phyloP scores from a whole-genome alignment of 2,797 vertebrate species.

The Chiroxiphia lanceolata region DNA sequence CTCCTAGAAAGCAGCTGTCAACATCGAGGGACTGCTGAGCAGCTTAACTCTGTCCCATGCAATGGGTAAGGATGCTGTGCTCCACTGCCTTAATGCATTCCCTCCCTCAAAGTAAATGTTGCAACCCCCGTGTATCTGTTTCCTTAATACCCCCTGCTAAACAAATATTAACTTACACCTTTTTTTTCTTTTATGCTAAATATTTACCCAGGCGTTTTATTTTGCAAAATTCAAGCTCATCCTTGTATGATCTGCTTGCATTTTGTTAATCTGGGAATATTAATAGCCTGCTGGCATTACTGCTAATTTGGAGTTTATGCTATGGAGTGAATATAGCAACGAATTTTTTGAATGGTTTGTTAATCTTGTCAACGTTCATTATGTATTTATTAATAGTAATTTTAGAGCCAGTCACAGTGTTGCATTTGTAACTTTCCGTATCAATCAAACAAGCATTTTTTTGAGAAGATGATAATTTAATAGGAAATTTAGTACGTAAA shows the following conservation, averaged over 20 bases:
- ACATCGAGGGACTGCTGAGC: not conserved
- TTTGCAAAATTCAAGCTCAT: not conserved
- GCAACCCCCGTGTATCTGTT: not conserved
- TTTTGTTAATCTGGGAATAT: constrained; percentile 15
- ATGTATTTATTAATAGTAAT: constrained; percentile 33
- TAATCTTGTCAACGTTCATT: constrained; percentile 39
- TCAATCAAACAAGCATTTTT: not conserved
- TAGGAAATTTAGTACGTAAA: not conserved
- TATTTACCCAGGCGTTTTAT: constrained; percentile 10
- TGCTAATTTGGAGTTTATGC: constrained; percentile 8
- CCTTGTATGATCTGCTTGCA: not conserved
- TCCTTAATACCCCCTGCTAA: not conserved
- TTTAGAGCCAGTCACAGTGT: not conserved
- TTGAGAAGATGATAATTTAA: not conserved
- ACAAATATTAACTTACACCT: not conserved
- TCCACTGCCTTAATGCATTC: not conserved
- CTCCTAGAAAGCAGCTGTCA: not conserved
- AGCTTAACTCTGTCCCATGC: not conserved
- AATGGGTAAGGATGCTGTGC: not conserved
- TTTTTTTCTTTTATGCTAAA: not conserved
- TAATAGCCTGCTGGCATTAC: constrained; percentile 4
- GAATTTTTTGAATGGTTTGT: not conserved
- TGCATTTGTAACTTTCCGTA: not conserved
- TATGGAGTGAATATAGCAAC: not conserved
- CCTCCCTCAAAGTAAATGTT: not conserved